Conservation (phyloP, 2,888 invertebrate species). For the Phlogophora meticulosa region DNA sequence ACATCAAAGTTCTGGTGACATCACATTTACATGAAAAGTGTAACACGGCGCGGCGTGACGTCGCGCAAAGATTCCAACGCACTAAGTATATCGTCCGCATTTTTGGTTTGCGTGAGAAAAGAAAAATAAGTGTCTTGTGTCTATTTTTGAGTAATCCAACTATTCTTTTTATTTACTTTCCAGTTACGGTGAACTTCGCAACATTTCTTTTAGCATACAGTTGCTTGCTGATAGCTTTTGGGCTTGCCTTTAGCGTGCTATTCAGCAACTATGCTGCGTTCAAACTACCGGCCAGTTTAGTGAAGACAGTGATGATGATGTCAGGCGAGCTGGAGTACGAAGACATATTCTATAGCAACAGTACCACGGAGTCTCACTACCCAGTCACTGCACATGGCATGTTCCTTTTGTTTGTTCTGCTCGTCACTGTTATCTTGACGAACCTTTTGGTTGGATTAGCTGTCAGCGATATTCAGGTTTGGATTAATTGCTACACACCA, state of each 20-base stretch:
- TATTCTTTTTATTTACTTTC: slow-evolving; percentile 59
- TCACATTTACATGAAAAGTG: no score
- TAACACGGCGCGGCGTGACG: no score
- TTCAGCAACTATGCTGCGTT: slow-evolving; percentile 95
- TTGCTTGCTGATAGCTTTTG: slow-evolving; percentile 95
- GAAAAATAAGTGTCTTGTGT: no score
- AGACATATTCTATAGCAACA: slow-evolving; percentile 94
- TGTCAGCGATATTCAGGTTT: slow-evolving; percentile 95
- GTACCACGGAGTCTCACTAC: slow-evolving; percentile 90
- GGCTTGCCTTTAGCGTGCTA: slow-evolving; percentile 95
- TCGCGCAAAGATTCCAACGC: no score
- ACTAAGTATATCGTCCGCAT: no score
- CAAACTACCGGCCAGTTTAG: slow-evolving; percentile 92
- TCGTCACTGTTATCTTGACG: slow-evolving; percentile 95
- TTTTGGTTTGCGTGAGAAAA: no score
- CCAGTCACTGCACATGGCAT: slow-evolving; percentile 94
- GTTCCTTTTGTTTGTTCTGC: slow-evolving; percentile 94
- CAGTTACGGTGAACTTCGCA: slow-evolving; percentile 95
- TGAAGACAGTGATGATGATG: slow-evolving; percentile 97
- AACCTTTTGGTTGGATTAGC: slow-evolving; percentile 96
- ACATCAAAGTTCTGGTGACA: no score
- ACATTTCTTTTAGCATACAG: slow-evolving; percentile 95
- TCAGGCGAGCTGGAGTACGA: slow-evolving; percentile 96
- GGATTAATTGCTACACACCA: slow-evolving; percentile 4
- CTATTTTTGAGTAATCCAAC: no score